Percentiles rank a stretch among this genome's conserved stretches.
These are phyloP conservation scores for Alloscopus bannaensis DNA, from an alignment of 2,888 invertebrate genomes.

Conservation along the genomic window DNA sequence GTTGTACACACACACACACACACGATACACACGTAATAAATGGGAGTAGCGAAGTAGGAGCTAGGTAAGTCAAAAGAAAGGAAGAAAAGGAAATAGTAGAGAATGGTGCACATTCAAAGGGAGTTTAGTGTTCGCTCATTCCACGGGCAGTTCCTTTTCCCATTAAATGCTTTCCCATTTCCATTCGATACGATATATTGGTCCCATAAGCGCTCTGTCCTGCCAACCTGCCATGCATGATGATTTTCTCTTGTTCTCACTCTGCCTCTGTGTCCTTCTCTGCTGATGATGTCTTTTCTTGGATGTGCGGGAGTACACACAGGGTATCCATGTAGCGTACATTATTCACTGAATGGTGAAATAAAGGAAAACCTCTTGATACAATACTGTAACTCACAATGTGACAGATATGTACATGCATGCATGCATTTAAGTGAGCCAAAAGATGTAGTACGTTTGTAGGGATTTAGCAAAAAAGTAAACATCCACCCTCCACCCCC, in stretches of 20 bases:
- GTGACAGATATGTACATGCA: no score
- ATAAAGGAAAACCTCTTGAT: no score
- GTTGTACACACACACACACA: no score
- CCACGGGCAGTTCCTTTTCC: constrained; percentile 4
- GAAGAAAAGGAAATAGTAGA: neutral
- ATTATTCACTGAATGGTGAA: no score
- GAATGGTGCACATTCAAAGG: neutral
- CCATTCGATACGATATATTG: constrained; percentile 42
- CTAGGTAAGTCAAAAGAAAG: no score
- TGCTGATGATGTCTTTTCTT: constrained; percentile 25
- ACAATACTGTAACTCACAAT: no score
- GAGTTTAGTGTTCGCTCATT: constrained; percentile 9
- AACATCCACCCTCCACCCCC: constrained; percentile 7
- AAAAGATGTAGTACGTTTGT: constrained; percentile 13
- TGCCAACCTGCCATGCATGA: neutral
- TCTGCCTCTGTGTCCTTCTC: neutral
- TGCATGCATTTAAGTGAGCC: no score
- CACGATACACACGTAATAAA: no score
- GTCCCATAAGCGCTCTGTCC: constrained; percentile 45
- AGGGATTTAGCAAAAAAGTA: no score
- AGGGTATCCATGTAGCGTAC: no score
- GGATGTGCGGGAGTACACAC: no score
- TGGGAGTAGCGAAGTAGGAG: no score
- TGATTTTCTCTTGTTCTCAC: constrained; percentile 19
- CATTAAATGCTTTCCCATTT: constrained; percentile 36